These are phyloP conservation scores for Heterodera filipjevi DNA, from an alignment of 2,888 invertebrate species.

Conservation along the genomic window DNA sequence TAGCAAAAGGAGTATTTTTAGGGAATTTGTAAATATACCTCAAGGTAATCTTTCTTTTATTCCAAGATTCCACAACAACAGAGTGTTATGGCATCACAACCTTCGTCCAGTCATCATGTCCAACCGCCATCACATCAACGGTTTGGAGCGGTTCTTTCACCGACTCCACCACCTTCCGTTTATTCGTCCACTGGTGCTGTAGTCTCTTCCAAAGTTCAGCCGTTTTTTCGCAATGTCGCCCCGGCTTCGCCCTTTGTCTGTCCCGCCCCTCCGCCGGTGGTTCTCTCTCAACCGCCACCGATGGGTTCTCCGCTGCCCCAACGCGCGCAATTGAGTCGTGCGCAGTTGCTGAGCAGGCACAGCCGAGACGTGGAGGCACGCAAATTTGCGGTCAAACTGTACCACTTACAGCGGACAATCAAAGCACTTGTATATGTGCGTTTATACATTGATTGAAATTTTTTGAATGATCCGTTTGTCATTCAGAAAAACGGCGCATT, in stretches of 20 bases:
- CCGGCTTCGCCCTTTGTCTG: slow-evolving; percentile 17
- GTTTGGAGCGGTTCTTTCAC: neutral
- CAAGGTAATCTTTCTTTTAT: neutral
- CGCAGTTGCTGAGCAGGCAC: slow-evolving; percentile 23
- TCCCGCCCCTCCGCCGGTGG: slow-evolving; percentile 17
- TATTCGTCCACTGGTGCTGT: neutral
- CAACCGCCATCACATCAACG: neutral
- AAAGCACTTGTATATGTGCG: slow-evolving; percentile 48
- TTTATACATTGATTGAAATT: neutral
- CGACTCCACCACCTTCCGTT: slow-evolving; percentile 4
- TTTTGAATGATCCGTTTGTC: neutral
- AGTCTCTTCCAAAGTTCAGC: neutral
- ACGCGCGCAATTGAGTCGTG: slow-evolving; percentile 25
- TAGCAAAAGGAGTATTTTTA: neutral
- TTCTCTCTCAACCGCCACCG: neutral
- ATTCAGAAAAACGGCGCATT: slow-evolving; percentile 51
- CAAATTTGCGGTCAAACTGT: slow-evolving; percentile 38
- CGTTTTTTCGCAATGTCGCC: neutral
- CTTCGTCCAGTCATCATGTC: neutral
- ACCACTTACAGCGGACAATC: slow-evolving; percentile 44
- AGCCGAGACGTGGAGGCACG: slow-evolving; percentile 29
- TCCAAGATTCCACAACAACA: neutral
- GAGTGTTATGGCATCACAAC: neutral
- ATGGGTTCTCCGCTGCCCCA: slow-evolving; percentile 6
- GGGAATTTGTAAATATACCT: neutral